A percentile compares a stretch with the other conserved stretches of the same genome.
phyloP scores from a whole-genome alignment of 2,113 vertebrate genomes.

The Gallinago paraguaiae region DNA sequence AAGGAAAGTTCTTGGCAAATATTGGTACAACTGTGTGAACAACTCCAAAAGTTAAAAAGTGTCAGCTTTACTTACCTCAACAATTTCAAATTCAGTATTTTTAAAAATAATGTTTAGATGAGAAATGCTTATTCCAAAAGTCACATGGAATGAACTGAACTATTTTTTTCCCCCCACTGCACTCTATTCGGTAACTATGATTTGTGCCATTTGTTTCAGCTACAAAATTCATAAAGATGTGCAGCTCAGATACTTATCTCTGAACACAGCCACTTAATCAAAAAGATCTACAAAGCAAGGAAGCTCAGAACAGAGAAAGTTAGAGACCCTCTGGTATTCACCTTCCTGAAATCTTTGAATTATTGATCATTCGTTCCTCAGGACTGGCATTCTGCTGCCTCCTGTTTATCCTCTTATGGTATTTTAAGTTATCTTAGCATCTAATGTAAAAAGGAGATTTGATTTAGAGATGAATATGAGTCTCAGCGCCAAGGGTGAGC shows the following conservation, averaged over 20 bases:
- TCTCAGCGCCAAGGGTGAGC: not conserved
- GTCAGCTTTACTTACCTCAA: not conserved
- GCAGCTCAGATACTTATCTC: not conserved
- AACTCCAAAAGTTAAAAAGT: not conserved
- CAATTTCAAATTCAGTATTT: not conserved
- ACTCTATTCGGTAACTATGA: not conserved
- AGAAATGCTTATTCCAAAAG: constrained; percentile 2
- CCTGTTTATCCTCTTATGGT: not conserved
- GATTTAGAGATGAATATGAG: not conserved
- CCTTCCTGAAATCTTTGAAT: not conserved
- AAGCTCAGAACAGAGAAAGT: not conserved
- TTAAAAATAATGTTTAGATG: not conserved
- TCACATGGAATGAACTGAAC: not conserved
- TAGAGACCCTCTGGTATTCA: not conserved
- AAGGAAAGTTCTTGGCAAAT: not conserved
- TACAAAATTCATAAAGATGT: not conserved
- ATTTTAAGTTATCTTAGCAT: not conserved
- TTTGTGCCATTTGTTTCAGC: constrained; percentile 24
- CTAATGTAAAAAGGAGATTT: not conserved
- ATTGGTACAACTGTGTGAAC: not conserved
- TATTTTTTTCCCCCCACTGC: not conserved
- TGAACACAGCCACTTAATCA: not conserved
- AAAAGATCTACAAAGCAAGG: not conserved
- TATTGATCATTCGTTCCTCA: not conserved
- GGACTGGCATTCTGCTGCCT: not conserved